phyloP scores from a whole-genome alignment of 2,797 vertebrate species.

The Notoglanidium macrostoma region DNA sequence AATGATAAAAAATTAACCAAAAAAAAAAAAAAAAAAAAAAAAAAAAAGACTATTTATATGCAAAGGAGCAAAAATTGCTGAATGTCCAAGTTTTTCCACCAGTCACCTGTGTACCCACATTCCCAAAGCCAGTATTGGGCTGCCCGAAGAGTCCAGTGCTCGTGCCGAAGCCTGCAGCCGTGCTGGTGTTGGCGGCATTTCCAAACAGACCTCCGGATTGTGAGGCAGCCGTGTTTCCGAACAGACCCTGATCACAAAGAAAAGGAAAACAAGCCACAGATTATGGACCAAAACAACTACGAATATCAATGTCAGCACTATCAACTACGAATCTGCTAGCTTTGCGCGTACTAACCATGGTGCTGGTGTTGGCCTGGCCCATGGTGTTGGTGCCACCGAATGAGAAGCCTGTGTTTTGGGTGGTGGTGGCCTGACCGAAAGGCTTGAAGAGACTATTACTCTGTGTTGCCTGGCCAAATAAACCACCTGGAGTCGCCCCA shows the following conservation, averaged over 20 bases:
- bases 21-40: not conserved
- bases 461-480: slow-evolving; percentile 77
- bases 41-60: not conserved
- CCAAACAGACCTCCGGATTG: slow-evolving; percentile 87
- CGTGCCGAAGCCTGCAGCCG: slow-evolving; percentile 85
- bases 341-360: slow-evolving; percentile 79
- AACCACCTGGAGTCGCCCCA: slow-evolving; percentile 77
- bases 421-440: slow-evolving; percentile 84
- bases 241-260: slow-evolving; percentile 80
- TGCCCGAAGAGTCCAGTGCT: slow-evolving; percentile 86
- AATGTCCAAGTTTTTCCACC: not conserved
- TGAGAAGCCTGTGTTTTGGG: slow-evolving; percentile 85
- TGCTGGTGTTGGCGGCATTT: slow-evolving; percentile 84
- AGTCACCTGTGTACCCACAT: slow-evolving; percentile 82
- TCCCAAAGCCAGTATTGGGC: slow-evolving; percentile 83
- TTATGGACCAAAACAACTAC: not conserved
- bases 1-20: too few relatives aligned
- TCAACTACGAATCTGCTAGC: not conserved
- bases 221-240: slow-evolving; percentile 84
- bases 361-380: slow-evolving; percentile 86
- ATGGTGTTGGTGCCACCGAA: slow-evolving; percentile 87
- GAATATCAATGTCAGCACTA: not conserved
- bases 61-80: not conserved
- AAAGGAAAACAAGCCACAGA: not conserved
- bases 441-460: slow-evolving; percentile 88